These are phyloP conservation scores for Catharus ustulatus DNA, from an alignment of 2,797 vertebrate species.

Conservation along the genomic window DNA sequence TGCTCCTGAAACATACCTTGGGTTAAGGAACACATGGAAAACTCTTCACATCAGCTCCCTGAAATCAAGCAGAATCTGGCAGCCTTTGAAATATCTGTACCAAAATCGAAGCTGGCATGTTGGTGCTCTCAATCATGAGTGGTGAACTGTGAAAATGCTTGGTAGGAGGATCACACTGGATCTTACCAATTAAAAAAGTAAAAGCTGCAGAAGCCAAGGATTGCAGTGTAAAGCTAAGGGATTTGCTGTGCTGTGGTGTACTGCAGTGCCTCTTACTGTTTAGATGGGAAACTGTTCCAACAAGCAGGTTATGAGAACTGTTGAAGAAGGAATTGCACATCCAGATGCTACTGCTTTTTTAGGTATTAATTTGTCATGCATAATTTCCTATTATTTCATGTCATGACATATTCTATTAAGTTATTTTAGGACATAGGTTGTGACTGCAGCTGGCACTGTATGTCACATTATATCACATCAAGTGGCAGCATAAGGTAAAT, in stretches of 20 bases:
- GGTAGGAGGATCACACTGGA: not conserved
- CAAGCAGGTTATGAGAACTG: not conserved
- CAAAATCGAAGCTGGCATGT: not conserved
- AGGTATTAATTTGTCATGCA: slow-evolving; percentile 51
- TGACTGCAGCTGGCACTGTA: not conserved
- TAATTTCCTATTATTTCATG: slow-evolving; percentile 55
- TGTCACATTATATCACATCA: slow-evolving; percentile 31
- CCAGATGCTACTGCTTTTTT: slow-evolving; percentile 12
- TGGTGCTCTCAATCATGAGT: not conserved
- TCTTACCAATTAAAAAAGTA: not conserved
- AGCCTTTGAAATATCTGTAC: not conserved
- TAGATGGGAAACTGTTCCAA: not conserved
- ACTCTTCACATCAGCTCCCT: not conserved
- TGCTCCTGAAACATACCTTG: not conserved
- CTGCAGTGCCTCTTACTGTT: not conserved
- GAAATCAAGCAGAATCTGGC: not conserved
- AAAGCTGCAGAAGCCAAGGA: not conserved
- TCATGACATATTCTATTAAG: slow-evolving; percentile 30
- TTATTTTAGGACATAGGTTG: slow-evolving; percentile 32
- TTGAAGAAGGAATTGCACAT: not conserved
- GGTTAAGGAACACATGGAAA: not conserved
- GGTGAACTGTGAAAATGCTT: not conserved
- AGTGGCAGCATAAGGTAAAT: slow-evolving; percentile 36
- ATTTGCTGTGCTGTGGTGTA: not conserved
- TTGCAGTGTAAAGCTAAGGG: not conserved